These are phyloP conservation scores for Monopterus albus DNA, from an alignment of 2,113 vertebrate genomes.

Conservation along the genomic window DNA sequence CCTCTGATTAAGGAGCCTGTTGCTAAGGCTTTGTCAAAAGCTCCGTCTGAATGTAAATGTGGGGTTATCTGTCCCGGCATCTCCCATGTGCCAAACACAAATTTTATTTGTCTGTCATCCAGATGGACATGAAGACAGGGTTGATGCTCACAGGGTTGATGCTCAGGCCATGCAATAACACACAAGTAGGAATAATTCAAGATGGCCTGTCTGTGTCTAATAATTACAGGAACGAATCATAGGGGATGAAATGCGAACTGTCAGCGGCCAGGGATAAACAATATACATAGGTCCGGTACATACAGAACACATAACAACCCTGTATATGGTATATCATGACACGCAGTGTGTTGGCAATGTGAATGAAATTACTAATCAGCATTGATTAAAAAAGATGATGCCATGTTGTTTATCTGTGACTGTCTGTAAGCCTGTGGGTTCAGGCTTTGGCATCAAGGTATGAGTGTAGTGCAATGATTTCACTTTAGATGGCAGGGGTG, in stretches of 20 bases:
- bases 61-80: slow-evolving; percentile 92
- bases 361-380: too few relatives aligned
- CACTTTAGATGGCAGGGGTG: slow-evolving; percentile 30
- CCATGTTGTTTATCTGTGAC: too few relatives aligned
- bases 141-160: slow-evolving; percentile 44
- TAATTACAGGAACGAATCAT: slow-evolving; percentile 33
- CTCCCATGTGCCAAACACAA: slow-evolving; percentile 93
- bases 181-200: slow-evolving; percentile 90
- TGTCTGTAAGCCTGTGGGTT: background rate
- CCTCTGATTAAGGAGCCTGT: slow-evolving; percentile 95
- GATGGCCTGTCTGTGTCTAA: slow-evolving; percentile 43
- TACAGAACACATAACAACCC: background rate
- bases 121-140: slow-evolving; percentile 78
- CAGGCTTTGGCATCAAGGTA: slow-evolving; percentile 1
- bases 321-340: too few relatives aligned
- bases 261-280: slow-evolving; percentile 3
- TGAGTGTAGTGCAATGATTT: background rate
- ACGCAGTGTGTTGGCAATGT: background rate
- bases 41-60: slow-evolving; percentile 97
- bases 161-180: slow-evolving; percentile 88
- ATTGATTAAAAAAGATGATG: too few relatives aligned
- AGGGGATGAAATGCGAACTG: slow-evolving; percentile 23
- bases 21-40: slow-evolving; percentile 97
- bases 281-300: too few relatives aligned
- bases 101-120: slow-evolving; percentile 94